A percentile compares a stretch with the other conserved stretches of the same genome.
These are phyloP conservation scores for Danio kyathit DNA, from an alignment of 2,797 vertebrate genomes.

Conservation along the genomic window DNA sequence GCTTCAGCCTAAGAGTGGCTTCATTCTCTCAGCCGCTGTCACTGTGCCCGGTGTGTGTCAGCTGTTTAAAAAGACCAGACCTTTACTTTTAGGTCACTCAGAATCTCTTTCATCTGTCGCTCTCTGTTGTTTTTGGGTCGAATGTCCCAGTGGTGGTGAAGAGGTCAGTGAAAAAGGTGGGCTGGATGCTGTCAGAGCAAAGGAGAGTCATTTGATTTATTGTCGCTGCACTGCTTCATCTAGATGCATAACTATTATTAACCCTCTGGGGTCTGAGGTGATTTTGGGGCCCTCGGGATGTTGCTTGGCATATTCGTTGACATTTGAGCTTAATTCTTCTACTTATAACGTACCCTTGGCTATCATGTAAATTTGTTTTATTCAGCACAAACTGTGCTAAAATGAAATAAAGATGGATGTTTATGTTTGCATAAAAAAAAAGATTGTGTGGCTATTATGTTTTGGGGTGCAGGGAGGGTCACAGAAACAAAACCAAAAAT, in stretches of 20 bases:
- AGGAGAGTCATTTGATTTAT: conserved; percentile 41
- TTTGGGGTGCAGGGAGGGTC: no score
- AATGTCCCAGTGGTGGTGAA: conserved; percentile 14
- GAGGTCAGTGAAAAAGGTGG: conserved; percentile 6
- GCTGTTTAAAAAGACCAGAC: conserved; percentile 23
- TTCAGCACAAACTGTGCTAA: no score
- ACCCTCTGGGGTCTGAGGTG: no score
- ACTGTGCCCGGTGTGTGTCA: conserved; percentile 16
- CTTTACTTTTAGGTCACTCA: conserved; percentile 14
- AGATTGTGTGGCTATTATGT: no score
- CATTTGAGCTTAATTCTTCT: no score
- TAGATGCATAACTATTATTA: conserved; percentile 28
- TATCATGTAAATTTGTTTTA: no score
- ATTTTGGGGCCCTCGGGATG: no score
- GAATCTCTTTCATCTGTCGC: neutral
- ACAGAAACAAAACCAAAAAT: no score
- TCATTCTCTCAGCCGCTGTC: neutral
- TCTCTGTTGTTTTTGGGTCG: conserved; percentile 9
- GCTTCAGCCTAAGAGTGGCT: conserved; percentile 36
- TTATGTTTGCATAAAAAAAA: no score
- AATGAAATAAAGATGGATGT: no score
- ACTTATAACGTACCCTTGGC: no score
- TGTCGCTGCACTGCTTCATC: conserved; percentile 6
- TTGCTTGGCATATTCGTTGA: no score
- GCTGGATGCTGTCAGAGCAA: neutral